Percentiles rank a stretch among this genome's conserved stretches.
Conservation (phyloP, 2,888 invertebrate genomes). For the Oscheius sp. region DNA sequence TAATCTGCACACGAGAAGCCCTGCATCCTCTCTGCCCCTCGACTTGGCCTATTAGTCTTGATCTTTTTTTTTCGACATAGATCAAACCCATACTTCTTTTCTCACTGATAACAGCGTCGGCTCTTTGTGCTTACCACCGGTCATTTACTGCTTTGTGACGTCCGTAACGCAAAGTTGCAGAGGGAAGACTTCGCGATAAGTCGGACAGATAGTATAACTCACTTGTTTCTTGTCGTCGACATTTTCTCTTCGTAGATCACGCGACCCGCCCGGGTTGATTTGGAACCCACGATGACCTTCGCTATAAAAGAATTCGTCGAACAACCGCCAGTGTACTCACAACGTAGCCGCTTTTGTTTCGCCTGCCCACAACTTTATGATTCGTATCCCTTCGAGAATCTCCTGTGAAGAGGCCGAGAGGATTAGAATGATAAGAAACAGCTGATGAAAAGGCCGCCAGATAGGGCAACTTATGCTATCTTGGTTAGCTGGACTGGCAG, state of each 20-base stretch:
- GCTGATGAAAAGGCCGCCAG: not conserved
- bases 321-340: not conserved
- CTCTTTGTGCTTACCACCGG: too few relatives aligned
- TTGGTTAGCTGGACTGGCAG: not conserved
- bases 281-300: not conserved
- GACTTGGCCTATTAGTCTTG: too few relatives aligned
- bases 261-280: conserved; percentile 3
- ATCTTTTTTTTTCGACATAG: too few relatives aligned
- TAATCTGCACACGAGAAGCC: too few relatives aligned
- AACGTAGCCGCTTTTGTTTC: not conserved
- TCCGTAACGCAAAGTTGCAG: not conserved
- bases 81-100: too few relatives aligned
- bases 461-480: conserved; percentile 1
- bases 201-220: too few relatives aligned
- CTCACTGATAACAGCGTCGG: too few relatives aligned
- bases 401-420: conserved; percentile 11
- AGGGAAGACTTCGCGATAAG: not conserved
- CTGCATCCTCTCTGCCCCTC: too few relatives aligned
- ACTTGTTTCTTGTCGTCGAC: too few relatives aligned
- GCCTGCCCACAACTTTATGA: not conserved
- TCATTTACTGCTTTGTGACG: too few relatives aligned
- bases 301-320: not conserved
- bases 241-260: not conserved
- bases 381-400: not conserved
- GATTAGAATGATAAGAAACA: conserved; percentile 23